Conservation (phyloP, 2,113 vertebrate species). For the Nothocercus julius region DNA sequence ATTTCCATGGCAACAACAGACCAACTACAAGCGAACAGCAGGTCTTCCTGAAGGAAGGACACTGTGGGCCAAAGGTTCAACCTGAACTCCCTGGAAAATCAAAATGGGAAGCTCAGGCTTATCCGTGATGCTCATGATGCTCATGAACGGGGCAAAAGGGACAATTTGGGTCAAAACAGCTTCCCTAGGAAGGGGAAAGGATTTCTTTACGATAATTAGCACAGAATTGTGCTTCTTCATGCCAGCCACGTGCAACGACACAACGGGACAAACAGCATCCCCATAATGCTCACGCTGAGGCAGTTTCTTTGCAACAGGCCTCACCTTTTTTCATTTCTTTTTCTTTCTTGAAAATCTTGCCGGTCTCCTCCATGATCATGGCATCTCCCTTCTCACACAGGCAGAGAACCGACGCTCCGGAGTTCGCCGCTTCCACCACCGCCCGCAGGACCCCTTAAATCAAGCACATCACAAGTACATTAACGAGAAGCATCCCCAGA, state of each 20-base stretch:
- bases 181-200: fast-evolving
- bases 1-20: no score
- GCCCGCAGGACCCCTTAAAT: slow-evolving; percentile 85
- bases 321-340: slow-evolving; percentile 99
- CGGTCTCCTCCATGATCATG: slow-evolving; percentile 91
- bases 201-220: no score
- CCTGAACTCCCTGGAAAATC: fast-evolving
- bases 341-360: slow-evolving; percentile 97
- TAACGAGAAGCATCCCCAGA: fast-evolving
- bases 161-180: fast-evolving
- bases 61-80: background rate
- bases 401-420: slow-evolving; percentile 87
- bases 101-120: background rate
- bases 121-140: fast-evolving
- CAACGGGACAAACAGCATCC: fast-evolving
- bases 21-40: fast-evolving
- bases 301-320: background rate
- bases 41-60: background rate
- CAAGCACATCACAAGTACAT: background rate
- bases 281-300: fast-evolving
- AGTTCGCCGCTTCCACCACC: slow-evolving; percentile 83
- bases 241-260: no score
- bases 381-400: slow-evolving; percentile 93
- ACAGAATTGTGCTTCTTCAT: fast-evolving
- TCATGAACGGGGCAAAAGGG: no score